Conservation (phyloP, 1,140 invertebrate species). For the Phymastichus coffea region DNA sequence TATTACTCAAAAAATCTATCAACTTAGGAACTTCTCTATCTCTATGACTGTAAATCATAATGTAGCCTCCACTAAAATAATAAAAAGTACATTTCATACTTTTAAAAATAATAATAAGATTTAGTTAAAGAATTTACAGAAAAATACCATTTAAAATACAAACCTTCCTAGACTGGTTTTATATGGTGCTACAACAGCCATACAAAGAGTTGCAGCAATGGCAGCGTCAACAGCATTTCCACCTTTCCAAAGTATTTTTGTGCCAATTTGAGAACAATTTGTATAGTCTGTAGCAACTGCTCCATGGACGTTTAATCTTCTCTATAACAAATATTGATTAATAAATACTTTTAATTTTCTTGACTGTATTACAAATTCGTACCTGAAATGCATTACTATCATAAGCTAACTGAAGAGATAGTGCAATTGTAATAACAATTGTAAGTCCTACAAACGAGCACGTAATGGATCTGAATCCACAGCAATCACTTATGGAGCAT, state of each 20-base stretch:
- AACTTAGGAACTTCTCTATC: slow-evolving; percentile 52
- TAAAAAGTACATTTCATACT: neutral
- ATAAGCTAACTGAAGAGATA: slow-evolving; percentile 68
- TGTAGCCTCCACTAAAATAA: slow-evolving; percentile 66
- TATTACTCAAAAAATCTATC: slow-evolving; percentile 60
- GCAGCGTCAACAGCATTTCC: slow-evolving; percentile 73
- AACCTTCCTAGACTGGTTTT: slow-evolving; percentile 71
- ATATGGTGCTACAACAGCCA: slow-evolving; percentile 68
- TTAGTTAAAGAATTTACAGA: slow-evolving; percentile 8
- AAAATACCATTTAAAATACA: neutral
- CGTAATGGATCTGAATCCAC: slow-evolving; percentile 57
- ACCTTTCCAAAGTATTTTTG: slow-evolving; percentile 63
- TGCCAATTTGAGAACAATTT: slow-evolving; percentile 72
- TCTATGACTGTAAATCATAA: slow-evolving; percentile 72
- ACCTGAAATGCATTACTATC: slow-evolving; percentile 63
- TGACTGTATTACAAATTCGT: slow-evolving; percentile 14
- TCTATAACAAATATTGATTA: slow-evolving; percentile 28
- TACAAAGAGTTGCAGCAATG: slow-evolving; percentile 66
- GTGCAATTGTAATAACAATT: slow-evolving; percentile 65
- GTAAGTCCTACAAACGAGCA: slow-evolving; percentile 59
- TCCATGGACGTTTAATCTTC: slow-evolving; percentile 62
- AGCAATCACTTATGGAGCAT: slow-evolving; percentile 42
- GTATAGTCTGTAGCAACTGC: slow-evolving; percentile 72
- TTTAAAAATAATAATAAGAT: slow-evolving; percentile 3
- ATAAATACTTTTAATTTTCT: slow-evolving; percentile 13